A percentile compares a stretch with the other conserved stretches of the same genome.
phyloP scores from a whole-genome alignment of 2,888 invertebrate genomes.

The Altica lythri region DNA sequence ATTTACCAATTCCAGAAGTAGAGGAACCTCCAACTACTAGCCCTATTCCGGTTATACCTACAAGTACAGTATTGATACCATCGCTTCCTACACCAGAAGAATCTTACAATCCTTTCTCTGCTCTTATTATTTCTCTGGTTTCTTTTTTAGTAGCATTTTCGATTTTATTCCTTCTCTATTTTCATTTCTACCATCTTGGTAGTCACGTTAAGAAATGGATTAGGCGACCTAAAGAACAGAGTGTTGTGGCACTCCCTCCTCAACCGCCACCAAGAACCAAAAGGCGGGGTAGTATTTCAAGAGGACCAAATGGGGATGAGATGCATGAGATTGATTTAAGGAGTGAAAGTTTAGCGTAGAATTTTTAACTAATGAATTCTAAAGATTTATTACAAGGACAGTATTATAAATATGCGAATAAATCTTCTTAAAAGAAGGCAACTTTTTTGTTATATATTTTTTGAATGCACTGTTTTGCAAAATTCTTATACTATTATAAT shows the following conservation, averaged over 20 bases:
- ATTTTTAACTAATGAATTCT: neutral
- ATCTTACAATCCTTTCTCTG: constrained; percentile 60
- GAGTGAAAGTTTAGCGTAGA: constrained; percentile 38
- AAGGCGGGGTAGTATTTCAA: constrained; percentile 33
- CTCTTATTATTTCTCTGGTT: constrained; percentile 66
- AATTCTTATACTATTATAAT: too few species aligned
- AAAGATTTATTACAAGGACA: neutral
- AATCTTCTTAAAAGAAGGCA: too few species aligned
- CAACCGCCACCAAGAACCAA: constrained; percentile 51
- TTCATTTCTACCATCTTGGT: constrained; percentile 77
- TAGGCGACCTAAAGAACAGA: constrained; percentile 32
- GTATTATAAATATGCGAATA: neutral
- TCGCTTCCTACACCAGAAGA: constrained; percentile 46
- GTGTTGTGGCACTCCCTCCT: constrained; percentile 8
- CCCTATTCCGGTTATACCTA: constrained; percentile 50
- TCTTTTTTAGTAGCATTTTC: constrained; percentile 70
- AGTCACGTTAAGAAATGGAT: constrained; percentile 69
- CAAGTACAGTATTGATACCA: constrained; percentile 50
- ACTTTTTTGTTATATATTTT: too few species aligned
- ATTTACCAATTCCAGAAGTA: constrained; percentile 55
- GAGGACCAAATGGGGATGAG: constrained; percentile 12
- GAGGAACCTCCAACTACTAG: constrained; percentile 39
- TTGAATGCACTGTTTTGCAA: too few species aligned
- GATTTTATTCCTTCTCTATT: constrained; percentile 69
- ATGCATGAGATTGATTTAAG: constrained; percentile 44